Percentiles rank a stretch among this genome's conserved stretches.
Conservation (phyloP, 2,888 invertebrate species). For the Helleia helle region DNA sequence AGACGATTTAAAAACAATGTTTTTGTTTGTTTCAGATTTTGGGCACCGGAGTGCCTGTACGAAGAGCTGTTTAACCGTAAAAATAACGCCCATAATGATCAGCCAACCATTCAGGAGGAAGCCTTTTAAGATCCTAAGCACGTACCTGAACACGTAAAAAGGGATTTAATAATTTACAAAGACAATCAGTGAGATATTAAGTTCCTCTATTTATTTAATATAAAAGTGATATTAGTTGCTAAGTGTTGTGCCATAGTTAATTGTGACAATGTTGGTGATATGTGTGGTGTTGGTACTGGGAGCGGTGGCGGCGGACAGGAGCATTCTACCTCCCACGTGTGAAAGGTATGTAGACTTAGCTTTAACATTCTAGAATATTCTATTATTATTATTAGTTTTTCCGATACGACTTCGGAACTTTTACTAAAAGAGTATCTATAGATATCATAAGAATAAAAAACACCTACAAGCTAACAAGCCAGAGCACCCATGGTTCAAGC, state of each 20-base stretch:
- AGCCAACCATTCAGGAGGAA: constrained; percentile 46
- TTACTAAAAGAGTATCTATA: too few relatives aligned
- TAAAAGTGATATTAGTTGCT: constrained; percentile 52
- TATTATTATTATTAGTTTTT: too few relatives aligned
- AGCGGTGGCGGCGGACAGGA: constrained; percentile 48
- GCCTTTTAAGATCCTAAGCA: constrained; percentile 47
- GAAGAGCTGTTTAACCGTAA: constrained; percentile 23
- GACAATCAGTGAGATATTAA: constrained; percentile 30
- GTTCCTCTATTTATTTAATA: constrained; percentile 35
- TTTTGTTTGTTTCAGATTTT: constrained; percentile 46
- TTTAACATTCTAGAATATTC: too few relatives aligned
- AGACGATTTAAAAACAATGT: neutral
- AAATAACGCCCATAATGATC: constrained; percentile 49
- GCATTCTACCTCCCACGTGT: constrained; percentile 65
- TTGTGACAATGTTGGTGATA: constrained; percentile 36
- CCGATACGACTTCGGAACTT: too few relatives aligned
- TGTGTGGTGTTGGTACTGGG: constrained; percentile 37
- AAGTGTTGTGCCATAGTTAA: constrained; percentile 42
- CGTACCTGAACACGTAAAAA: constrained; percentile 56
- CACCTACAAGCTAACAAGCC: too few relatives aligned
- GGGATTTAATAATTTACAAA: constrained; percentile 14
- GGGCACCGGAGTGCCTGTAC: constrained; percentile 33
- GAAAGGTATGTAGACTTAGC: too few relatives aligned
- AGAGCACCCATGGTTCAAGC: too few relatives aligned
- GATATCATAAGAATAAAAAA: too few relatives aligned